Evolutionary conservation across 30 jellyfish, hydroid and myxozoan genomes (phyloP).

Genomic region (Sanderia malayensis): DNA sequence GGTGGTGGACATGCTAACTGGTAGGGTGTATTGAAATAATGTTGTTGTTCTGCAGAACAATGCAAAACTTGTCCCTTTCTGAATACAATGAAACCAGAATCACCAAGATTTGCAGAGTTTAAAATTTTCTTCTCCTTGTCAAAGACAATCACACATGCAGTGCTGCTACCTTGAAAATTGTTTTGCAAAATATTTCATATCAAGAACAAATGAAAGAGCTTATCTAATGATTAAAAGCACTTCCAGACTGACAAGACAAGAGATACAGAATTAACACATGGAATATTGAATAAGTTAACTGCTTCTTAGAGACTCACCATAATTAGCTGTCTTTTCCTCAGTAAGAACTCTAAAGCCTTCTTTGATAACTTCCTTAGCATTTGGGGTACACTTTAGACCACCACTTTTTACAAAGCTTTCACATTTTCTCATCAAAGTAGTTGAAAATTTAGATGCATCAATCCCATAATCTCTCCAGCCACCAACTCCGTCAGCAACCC

Average conservation of each 20-base stretch:
- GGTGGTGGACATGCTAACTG: conserved; percentile 84
- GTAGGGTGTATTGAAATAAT: conserved; percentile 75
- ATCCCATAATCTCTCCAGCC: conserved; percentile 88
- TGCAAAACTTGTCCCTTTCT: conserved; percentile 54
- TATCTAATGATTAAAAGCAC: too few relatives aligned
- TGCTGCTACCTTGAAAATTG: conserved; percentile 56
- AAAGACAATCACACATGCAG: conserved; percentile 78
- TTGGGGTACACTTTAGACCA: conserved; percentile 59
- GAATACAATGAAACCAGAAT: conserved; percentile 65
- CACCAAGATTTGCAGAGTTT: conserved; percentile 78
- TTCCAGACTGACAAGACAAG: too few relatives aligned
- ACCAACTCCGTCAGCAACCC: conserved; percentile 94
- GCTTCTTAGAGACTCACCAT: conserved; percentile 70
- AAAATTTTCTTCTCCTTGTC: conserved; percentile 48
- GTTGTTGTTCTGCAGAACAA: conserved; percentile 69
- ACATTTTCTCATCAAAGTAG: conserved; percentile 70
- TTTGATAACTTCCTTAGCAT: conserved; percentile 46
- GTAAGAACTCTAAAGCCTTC: conserved; percentile 56
- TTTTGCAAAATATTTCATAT: too few relatives aligned
- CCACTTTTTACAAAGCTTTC: conserved; percentile 68
- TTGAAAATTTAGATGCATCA: conserved; percentile 70
- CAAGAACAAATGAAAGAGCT: too few relatives aligned
- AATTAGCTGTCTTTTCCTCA: conserved; percentile 55
- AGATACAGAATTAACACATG: too few relatives aligned
- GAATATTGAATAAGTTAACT: too few relatives aligned